Evolutionary conservation across 2,888 invertebrate genomes (phyloP), one percentile per base, ranked within the genome.

Genomic region (Calliphora vomitoria): DNA sequence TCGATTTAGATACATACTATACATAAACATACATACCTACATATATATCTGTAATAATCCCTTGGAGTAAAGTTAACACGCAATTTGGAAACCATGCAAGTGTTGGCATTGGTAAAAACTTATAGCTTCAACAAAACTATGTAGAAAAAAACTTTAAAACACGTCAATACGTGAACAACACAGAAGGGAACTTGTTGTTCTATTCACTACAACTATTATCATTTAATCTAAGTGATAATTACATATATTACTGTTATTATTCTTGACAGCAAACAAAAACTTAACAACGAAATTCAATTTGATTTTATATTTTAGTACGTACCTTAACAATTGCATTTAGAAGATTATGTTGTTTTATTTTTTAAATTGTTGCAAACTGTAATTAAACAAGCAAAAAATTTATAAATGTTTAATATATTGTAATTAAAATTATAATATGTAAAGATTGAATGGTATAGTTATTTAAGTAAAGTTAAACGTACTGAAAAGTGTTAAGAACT

Each of bases 11-110:
- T 13, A 13, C 8, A 44, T 11, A 44, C 44, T 11, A 11, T 13
- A 44, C 10, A 10, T 44, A 1, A 2, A 44, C 4, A 44, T 44
- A 10, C 11, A 64, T 35, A 44, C 4, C 11, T 35, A n/a, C 35
- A 8, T 15, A 20, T 1, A 13, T 5, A 50, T 13, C 20, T 38
- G 47, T 50, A 5, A 15, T 55, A 55, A 64, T 66, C 58, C 64
- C 53, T 44, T 38, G 25, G 47, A 60, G 15, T 58, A 62, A 81
- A 62, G 78, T 62, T 79, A 82, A 50, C 87, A 87, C 74, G 87
- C 85, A 79, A 82, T 75, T 75, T 64, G 13, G 75, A 85, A 85
- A 75, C 71, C 85, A 79, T 80, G 71, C 68, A 87, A 81, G 74
- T 78, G 81, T 53, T 71, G 25, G 41, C n/a, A 8, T 4, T 47